Evolutionary conservation across 2,797 vertebrate genomes (phyloP).

Genomic region (Phaenicophaeus curvirostris): DNA sequence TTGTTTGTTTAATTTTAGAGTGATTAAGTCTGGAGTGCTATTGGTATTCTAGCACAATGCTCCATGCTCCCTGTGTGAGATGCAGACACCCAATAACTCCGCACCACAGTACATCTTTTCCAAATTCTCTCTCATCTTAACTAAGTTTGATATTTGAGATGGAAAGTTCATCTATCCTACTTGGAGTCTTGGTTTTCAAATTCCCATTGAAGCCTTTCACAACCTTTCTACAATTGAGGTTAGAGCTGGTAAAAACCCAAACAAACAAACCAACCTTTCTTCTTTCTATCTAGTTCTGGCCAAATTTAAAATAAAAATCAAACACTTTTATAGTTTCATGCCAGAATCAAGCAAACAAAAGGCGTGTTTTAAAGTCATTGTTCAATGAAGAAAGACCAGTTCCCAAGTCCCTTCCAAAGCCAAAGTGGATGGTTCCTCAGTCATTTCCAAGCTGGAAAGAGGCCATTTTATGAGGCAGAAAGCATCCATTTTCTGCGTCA

Average conservation of each 20-base stretch:
- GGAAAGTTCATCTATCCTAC: neutral
- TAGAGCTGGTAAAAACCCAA: neutral
- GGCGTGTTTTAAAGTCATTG: neutral
- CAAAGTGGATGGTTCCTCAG: constrained; percentile 49
- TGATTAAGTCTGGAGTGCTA: neutral
- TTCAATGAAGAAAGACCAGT: neutral
- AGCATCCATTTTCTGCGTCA: constrained; percentile 61
- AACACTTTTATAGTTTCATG: neutral
- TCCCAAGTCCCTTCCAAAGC: neutral
- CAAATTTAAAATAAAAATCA: neutral
- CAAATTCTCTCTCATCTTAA: neutral
- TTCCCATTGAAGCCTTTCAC: neutral
- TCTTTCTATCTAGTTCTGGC: neutral
- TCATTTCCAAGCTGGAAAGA: constrained; percentile 40
- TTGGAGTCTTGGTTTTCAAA: neutral
- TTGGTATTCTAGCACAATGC: neutral
- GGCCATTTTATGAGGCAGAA: constrained; percentile 62
- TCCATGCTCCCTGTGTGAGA: neutral
- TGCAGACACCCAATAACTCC: neutral
- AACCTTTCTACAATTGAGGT: neutral
- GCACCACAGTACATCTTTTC: neutral
- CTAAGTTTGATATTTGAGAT: neutral
- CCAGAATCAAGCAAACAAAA: neutral
- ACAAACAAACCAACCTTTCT: neutral
- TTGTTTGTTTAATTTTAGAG: neutral